Percentiles rank a stretch among this genome's conserved stretches.
Conservation (phyloP, 1,140 invertebrate species). For the Sipha flava region DNA sequence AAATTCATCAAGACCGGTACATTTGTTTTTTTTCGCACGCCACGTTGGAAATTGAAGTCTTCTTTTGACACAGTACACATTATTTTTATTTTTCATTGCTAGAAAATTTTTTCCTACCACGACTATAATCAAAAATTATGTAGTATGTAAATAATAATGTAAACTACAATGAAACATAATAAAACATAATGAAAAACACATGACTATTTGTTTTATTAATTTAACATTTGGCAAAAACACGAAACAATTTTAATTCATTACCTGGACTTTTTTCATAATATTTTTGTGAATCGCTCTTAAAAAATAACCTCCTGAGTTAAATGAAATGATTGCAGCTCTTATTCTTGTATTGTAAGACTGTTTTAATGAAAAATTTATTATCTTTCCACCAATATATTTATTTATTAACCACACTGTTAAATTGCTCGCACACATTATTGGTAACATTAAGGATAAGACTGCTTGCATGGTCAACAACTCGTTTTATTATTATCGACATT, state of each 20-base stretch:
- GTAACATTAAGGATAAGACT: neutral
- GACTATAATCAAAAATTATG: neutral
- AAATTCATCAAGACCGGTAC: neutral
- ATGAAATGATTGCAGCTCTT: neutral
- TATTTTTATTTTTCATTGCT: neutral
- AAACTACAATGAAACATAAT: too few relatives aligned
- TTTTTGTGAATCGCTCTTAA: neutral
- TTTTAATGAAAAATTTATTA: neutral
- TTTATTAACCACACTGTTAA: neutral
- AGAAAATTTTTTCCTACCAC: neutral
- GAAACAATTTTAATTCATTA: neutral
- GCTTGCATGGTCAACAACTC: neutral
- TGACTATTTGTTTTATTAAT: too few relatives aligned
- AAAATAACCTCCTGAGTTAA: neutral
- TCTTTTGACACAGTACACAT: neutral
- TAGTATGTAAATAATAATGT: too few relatives aligned
- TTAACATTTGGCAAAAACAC: too few relatives aligned
- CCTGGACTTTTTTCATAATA: neutral
- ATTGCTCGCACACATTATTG: neutral
- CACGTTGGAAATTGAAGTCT: neutral
- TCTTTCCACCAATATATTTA: neutral
- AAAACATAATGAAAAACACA: too few relatives aligned
- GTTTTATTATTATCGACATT: neutral
- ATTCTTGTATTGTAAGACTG: neutral
- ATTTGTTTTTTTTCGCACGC: neutral